Evolutionary conservation across 1,140 invertebrate genomes (phyloP).

Genomic region (Periplaneta americana): DNA sequence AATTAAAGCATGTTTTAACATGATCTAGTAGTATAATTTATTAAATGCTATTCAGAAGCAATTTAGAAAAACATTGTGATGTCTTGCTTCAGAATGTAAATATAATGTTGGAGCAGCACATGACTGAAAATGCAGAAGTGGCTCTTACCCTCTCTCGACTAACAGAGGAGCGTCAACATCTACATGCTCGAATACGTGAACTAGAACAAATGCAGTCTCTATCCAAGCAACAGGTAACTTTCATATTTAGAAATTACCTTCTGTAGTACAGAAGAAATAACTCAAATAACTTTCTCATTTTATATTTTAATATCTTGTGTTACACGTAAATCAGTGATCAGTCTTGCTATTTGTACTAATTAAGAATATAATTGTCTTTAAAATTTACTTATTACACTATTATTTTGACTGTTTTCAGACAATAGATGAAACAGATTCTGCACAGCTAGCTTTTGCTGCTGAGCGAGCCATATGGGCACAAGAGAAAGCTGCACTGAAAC

Average conservation of each 20-base stretch:
- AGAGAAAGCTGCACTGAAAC: constrained; percentile 32
- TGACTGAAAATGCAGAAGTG: not conserved
- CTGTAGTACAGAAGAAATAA: no score
- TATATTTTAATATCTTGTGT: no score
- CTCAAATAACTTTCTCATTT: no score
- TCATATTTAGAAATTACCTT: no score
- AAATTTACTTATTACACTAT: not conserved
- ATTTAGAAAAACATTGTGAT: no score
- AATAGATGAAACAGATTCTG: not conserved
- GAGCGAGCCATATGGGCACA: constrained; percentile 34
- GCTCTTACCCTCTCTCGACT: not conserved
- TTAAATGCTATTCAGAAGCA: no score
- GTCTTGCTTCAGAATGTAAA: not conserved
- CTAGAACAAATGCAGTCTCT: not conserved
- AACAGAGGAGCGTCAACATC: not conserved
- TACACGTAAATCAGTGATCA: no score
- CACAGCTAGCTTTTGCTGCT: constrained; percentile 4
- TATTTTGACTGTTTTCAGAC: not conserved
- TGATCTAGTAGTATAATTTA: no score
- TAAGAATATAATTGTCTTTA: no score
- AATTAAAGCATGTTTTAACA: no score
- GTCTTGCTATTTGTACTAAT: no score
- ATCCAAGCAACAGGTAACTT: not conserved
- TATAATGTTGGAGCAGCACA: not conserved
- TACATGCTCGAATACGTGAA: not conserved